Percentiles rank a stretch among this genome's conserved stretches.
Conservation (phyloP, 1,140 invertebrate genomes). For the Achatina immaculata region DNA sequence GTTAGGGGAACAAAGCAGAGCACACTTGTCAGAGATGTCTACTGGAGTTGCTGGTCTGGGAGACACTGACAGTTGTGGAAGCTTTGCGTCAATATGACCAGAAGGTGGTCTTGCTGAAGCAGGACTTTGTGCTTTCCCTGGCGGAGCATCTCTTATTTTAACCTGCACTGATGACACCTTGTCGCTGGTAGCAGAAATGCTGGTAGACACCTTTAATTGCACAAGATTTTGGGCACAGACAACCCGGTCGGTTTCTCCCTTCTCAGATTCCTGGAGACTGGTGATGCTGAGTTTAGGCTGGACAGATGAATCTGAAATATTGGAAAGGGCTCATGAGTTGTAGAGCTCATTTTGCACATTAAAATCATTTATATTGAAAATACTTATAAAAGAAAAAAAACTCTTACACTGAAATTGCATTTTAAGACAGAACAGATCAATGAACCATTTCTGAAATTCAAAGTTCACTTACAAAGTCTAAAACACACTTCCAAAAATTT, state of each 20-base stretch:
- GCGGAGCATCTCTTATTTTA: background rate
- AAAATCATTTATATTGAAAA: too few relatives aligned
- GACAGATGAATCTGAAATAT: background rate
- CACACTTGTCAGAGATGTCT: background rate
- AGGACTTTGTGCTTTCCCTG: background rate
- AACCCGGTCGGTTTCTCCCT: background rate
- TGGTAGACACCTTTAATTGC: background rate
- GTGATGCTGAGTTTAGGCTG: background rate
- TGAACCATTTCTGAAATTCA: too few relatives aligned
- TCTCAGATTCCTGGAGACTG: background rate
- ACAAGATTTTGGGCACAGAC: background rate
- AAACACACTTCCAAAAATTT: too few relatives aligned
- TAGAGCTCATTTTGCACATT: too few relatives aligned
- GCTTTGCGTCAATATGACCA: background rate
- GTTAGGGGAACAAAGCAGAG: background rate
- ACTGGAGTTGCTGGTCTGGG: conserved; percentile 5
- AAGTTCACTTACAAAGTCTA: too few relatives aligned
- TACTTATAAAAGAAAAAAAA: too few relatives aligned
- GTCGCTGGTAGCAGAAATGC: background rate
- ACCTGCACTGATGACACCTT: background rate
- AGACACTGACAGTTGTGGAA: background rate
- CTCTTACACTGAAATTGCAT: too few relatives aligned
- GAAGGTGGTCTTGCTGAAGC: background rate
- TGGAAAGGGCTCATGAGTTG: too few relatives aligned
- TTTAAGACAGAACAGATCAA: too few relatives aligned